Percentiles rank a stretch among this genome's conserved stretches.
These are phyloP conservation scores for Arothron firmamentum DNA, from an alignment of 2,113 vertebrate genomes.

Conservation along the genomic window DNA sequence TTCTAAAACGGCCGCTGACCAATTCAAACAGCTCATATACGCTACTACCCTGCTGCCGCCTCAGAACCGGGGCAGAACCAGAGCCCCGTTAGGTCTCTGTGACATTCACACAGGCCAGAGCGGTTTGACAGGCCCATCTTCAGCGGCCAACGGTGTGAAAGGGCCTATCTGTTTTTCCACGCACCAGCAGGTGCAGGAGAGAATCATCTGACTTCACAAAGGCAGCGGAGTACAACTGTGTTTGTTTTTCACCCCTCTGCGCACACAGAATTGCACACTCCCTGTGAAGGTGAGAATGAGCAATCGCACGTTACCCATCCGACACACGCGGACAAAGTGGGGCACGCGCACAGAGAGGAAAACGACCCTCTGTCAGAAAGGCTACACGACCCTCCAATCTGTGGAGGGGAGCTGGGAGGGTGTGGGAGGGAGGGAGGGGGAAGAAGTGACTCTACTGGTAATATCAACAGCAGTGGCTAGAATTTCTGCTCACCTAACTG, in stretches of 20 bases:
- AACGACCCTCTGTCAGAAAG: background rate
- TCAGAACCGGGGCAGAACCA: no score
- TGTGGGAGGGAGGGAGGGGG: slow-evolving; percentile 2
- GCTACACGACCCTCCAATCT: slow-evolving; percentile 12
- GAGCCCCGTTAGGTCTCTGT: no score
- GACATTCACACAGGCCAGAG: no score
- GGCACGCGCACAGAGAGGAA: slow-evolving; percentile 2
- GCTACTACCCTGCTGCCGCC: no score
- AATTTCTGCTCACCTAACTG: slow-evolving; percentile 34
- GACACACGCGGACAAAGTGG: slow-evolving; percentile 10
- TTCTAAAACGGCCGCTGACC: no score
- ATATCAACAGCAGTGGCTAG: slow-evolving; percentile 17
- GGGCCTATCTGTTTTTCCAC: background rate
- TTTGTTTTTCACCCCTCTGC: slow-evolving; percentile 24
- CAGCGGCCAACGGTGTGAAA: background rate
- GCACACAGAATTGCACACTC: slow-evolving; percentile 16
- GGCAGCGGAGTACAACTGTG: background rate
- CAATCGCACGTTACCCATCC: slow-evolving; percentile 36
- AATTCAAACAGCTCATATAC: no score
- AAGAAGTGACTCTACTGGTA: slow-evolving; percentile 21
- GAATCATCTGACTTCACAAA: background rate
- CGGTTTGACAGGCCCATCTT: no score
- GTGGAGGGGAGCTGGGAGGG: background rate
- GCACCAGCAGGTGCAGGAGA: background rate
- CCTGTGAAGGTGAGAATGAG: slow-evolving; percentile 23